Conservation (phyloP, 2,113 vertebrate species). For the Myotis brandtii region DNA sequence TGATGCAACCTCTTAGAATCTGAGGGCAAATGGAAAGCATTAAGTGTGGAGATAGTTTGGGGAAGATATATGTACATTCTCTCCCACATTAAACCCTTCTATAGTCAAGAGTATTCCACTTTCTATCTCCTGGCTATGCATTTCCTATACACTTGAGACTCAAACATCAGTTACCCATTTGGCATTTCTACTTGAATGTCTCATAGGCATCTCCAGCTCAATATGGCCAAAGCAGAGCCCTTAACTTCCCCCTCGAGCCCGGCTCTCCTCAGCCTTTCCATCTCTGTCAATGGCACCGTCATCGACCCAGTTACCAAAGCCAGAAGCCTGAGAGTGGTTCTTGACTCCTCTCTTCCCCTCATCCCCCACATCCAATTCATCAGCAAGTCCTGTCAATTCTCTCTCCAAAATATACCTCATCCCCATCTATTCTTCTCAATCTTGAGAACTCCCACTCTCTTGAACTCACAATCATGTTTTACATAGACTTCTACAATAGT, state of each 20-base stretch:
- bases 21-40: neutral
- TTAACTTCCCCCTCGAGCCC: neutral
- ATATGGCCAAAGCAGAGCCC: neutral
- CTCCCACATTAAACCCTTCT: neutral
- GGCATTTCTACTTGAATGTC: neutral
- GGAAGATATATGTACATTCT: neutral
- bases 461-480: neutral
- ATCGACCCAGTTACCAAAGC: constrained; percentile 10
- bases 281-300: constrained; percentile 6
- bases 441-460: constrained; percentile 14
- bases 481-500: neutral
- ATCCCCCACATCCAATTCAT: constrained; percentile 41
- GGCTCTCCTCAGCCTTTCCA: constrained; percentile 45
- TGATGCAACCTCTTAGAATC: neutral
- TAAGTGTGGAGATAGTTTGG: neutral
- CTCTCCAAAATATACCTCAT: constrained; percentile 41
- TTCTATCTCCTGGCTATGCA: neutral
- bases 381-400: constrained; percentile 34
- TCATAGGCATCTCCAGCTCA: constrained; percentile 1
- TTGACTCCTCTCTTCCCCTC: neutral
- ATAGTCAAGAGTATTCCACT: neutral
- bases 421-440: neutral
- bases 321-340: constrained; percentile 40
- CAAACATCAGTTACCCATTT: constrained; percentile 21
- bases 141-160: neutral